These are phyloP conservation scores for Diadema setosum DNA, from an alignment of 35 echinoderm and acorn worm genomes.

Conservation along the genomic window DNA sequence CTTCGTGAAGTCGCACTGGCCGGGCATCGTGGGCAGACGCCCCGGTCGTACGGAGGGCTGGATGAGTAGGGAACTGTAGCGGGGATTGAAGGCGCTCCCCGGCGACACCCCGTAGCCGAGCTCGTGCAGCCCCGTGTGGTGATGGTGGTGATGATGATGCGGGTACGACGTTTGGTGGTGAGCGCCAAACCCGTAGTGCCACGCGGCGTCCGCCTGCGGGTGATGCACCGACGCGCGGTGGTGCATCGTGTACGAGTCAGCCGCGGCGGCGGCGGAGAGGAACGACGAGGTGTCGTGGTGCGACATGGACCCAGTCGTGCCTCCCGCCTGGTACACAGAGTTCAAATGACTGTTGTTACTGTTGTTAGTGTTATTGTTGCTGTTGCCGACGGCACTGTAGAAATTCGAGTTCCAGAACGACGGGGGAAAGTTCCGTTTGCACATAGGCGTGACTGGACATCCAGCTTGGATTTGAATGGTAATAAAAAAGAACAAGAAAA, in stretches of 20 bases:
- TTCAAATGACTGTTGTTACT: background rate
- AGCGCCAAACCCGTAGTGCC: slow-evolving; percentile 66
- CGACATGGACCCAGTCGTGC: background rate
- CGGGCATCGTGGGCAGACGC: slow-evolving; percentile 63
- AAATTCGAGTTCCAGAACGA: slow-evolving; percentile 95
- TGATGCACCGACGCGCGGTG: slow-evolving; percentile 19
- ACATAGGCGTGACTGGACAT: slow-evolving; percentile 61
- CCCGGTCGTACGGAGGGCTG: slow-evolving; percentile 87
- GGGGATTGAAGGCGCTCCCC: slow-evolving; percentile 81
- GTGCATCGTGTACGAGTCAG: slow-evolving; percentile 63
- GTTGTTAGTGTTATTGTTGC: background rate
- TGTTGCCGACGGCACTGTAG: slow-evolving; percentile 9
- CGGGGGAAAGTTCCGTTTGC: slow-evolving; percentile 85
- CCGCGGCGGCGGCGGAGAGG: slow-evolving; percentile 1
- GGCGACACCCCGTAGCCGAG: slow-evolving; percentile 65
- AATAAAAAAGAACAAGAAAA: background rate
- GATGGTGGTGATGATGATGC: slow-evolving; percentile 55
- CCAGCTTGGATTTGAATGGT: background rate
- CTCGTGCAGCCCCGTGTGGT: slow-evolving; percentile 60
- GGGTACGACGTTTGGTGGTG: slow-evolving; percentile 66
- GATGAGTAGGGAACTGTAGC: slow-evolving; percentile 87
- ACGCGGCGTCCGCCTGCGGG: background rate
- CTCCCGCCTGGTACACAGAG: background rate
- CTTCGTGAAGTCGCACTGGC: slow-evolving; percentile 76
- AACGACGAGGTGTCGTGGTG: slow-evolving; percentile 41